These are phyloP conservation scores for Pachyramphus minor DNA, from an alignment of 2,113 vertebrate species.

Conservation along the genomic window DNA sequence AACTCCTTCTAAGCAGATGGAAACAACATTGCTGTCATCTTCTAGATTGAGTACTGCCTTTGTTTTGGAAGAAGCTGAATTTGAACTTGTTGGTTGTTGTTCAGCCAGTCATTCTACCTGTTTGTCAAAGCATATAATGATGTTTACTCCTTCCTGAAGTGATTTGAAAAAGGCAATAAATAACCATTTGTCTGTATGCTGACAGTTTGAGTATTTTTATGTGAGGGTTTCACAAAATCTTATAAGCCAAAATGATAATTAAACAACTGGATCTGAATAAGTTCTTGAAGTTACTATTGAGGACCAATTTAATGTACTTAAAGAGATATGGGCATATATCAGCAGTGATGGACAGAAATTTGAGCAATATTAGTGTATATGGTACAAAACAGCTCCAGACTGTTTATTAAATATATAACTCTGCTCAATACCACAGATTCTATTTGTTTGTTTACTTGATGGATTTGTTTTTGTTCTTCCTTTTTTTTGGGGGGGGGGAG, in stretches of 20 bases:
- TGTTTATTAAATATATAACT: background rate
- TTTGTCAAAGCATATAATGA: background rate
- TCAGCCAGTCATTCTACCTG: background rate
- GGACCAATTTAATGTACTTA: background rate
- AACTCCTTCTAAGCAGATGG: background rate
- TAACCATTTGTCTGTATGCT: background rate
- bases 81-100: background rate
- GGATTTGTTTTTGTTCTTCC: background rate
- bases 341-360: background rate
- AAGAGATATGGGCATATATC: background rate
- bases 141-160: background rate
- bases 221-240: background rate
- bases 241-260: background rate
- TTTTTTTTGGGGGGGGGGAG: accelerated
- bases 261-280: background rate
- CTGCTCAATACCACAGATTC: background rate
- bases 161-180: background rate
- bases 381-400: background rate
- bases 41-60: background rate
- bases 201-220: background rate
- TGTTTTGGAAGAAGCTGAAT: background rate
- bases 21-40: background rate
- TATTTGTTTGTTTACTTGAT: accelerated
- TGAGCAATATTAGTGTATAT: background rate
- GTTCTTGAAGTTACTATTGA: background rate